A percentile compares a stretch with the other conserved stretches of the same genome.
Evolutionary conservation across 1,140 invertebrate species (phyloP).

Genomic region (Thrips palmi): DNA sequence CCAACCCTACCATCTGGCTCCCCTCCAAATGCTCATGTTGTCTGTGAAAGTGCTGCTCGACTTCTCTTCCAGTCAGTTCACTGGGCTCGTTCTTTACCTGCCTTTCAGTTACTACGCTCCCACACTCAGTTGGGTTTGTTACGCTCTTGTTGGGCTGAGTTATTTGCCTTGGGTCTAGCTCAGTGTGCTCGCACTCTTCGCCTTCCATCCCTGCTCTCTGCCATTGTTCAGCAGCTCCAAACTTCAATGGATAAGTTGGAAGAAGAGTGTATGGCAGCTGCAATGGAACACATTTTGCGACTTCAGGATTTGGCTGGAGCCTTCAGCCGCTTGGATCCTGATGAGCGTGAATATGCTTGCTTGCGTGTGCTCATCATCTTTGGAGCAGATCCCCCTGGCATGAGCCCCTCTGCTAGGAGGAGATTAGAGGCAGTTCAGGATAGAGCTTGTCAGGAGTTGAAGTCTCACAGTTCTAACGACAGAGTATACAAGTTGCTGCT

Average conservation of each 20-base stretch:
- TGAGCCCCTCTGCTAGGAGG: constrained; percentile 15
- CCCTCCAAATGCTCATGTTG: constrained; percentile 75
- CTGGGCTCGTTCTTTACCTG: constrained; percentile 67
- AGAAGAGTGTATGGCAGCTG: too few species aligned
- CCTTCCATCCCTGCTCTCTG: constrained; percentile 60
- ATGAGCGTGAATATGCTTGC: constrained; percentile 74
- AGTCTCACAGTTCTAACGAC: constrained; percentile 29
- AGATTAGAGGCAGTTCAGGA: constrained; percentile 52
- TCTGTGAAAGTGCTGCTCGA: constrained; percentile 80
- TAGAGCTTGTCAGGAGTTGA: constrained; percentile 48
- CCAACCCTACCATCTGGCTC: too few species aligned
- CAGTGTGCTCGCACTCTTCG: constrained; percentile 71
- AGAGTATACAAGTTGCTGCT: constrained; percentile 49
- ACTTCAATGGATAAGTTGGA: constrained; percentile 28
- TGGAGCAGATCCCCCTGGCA: constrained; percentile 25
- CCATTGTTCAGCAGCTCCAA: constrained; percentile 53
- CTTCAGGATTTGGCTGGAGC: constrained; percentile 66
- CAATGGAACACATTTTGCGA: constrained; percentile 65
- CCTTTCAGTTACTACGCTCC: constrained; percentile 57
- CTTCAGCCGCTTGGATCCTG: constrained; percentile 54
- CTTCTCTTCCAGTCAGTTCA: constrained; percentile 76
- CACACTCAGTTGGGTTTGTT: constrained; percentile 70
- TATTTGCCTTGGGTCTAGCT: constrained; percentile 80
- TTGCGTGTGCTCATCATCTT: constrained; percentile 53
- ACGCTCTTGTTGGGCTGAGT: constrained; percentile 76